These are phyloP conservation scores for Candidula unifasciata DNA, from an alignment of 2,888 invertebrate species.

Conservation along the genomic window DNA sequence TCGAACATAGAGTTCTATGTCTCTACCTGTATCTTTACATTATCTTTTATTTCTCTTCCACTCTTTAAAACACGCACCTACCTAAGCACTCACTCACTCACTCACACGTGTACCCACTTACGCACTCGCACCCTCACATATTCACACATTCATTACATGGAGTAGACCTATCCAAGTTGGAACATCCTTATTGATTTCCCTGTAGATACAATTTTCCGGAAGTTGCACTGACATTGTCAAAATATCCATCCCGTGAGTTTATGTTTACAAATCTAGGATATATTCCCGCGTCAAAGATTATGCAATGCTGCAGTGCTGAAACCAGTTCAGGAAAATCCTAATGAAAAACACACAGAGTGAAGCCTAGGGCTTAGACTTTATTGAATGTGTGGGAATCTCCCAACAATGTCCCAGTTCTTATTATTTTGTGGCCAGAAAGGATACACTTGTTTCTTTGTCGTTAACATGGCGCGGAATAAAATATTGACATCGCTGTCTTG, in stretches of 20 bases:
- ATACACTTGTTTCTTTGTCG: no score
- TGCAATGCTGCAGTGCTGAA: background rate
- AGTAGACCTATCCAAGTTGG: no score
- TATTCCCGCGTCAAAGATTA: background rate
- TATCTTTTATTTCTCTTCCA: no score
- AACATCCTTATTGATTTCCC: no score
- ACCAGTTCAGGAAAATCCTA: background rate
- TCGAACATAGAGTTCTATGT: no score
- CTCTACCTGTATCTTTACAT: no score
- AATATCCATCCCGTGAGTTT: background rate
- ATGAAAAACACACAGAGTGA: background rate
- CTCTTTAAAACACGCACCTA: no score
- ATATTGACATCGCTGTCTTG: background rate
- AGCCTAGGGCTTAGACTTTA: background rate
- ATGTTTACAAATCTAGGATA: background rate
- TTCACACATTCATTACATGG: no score
- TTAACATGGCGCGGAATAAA: background rate
- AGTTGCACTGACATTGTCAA: background rate
- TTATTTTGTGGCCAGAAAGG: no score
- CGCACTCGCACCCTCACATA: no score
- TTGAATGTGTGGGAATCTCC: conserved; percentile 7
- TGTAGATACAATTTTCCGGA: background rate
- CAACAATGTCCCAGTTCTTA: background rate
- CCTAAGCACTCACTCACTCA: no score
- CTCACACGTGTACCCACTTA: no score